Base-by-base conservation (phyloP, 2,797 vertebrate genomes). In the Eupleurogrammus muticus region DNA sequence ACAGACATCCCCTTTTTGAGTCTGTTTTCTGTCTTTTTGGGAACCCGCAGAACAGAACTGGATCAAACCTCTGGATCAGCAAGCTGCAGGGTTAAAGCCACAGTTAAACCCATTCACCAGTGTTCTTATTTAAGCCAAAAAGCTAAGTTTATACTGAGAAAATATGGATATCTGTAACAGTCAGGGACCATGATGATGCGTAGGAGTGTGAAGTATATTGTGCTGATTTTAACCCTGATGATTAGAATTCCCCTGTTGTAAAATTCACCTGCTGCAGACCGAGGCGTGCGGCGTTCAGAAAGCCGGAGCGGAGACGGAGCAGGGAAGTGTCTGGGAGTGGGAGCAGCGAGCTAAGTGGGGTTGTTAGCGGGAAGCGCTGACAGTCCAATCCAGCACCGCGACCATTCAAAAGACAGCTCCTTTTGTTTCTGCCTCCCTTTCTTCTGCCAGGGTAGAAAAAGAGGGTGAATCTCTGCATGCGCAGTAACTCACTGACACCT, bases 401-500 rank as follows among this genome's bases (percentile, higher is more conserved):
- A 83, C 83, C 88, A 73, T 90, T 90, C 90, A 90, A 87, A 88
- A 91, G 89, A 90, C 89, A 92, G 84, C 85, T 89, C 87, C 89
- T 93, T 93, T 92, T 92, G 88, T 91, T 92, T 89, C 88, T 90
- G 79, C 85, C 81, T 87, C 72, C 76, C 84, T 90, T 89, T 90
- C 75, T 87, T 90, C 88, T 89, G 85, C 77, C 80, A 84, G 47
- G 49, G 44, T 63, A 69, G 65, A 73, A 82, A 89, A 81, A 89
- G 70, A 88, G 82, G 82, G 75, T 79, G 84, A 87, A 89, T 79
- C 84, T 89, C 84, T 90, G 64, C 84, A 77, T 87, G 84, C 67
- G 76, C 87, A 86, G 86, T 92, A 92, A 90, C 85, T 90, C 89
- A 88, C 88, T 94, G 91, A 93, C 91, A 91, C 84, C 84, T 85